Conservation (phyloP, 2,113 vertebrate genomes). For the Choloepus hoffmanni region DNA sequence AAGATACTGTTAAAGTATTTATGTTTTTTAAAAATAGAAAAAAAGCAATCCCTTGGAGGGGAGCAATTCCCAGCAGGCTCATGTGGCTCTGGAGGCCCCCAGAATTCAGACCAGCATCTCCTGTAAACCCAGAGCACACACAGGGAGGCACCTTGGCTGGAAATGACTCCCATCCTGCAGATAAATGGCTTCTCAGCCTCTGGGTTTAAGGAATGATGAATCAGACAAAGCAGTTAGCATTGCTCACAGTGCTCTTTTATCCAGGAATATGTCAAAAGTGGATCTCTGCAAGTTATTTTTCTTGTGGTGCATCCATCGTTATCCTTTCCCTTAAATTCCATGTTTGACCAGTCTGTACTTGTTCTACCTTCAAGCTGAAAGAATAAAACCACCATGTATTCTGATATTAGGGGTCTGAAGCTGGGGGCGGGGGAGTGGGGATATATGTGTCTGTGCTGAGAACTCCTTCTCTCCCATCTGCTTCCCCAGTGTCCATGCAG, state of each 20-base stretch:
- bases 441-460: background rate
- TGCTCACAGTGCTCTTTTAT: background rate
- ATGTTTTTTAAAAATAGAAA: background rate
- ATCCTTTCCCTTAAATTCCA: background rate
- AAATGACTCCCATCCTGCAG: background rate
- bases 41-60: background rate
- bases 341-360: background rate
- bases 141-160: background rate
- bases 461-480: constrained; percentile 28
- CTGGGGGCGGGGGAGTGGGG: background rate
- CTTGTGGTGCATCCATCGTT: background rate
- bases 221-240: background rate
- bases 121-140: background rate
- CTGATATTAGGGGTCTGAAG: constrained; percentile 11
- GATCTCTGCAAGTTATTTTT: background rate
- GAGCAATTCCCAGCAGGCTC: background rate
- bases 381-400: background rate
- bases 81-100: background rate
- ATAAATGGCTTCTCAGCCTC: background rate
- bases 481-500: constrained; percentile 84
- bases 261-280: background rate
- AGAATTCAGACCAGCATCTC: background rate
- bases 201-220: background rate
- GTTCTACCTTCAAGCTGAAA: background rate
- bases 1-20: background rate